Conservation (phyloP, 1,140 invertebrate species). For the Drosophila paulistorum region DNA sequence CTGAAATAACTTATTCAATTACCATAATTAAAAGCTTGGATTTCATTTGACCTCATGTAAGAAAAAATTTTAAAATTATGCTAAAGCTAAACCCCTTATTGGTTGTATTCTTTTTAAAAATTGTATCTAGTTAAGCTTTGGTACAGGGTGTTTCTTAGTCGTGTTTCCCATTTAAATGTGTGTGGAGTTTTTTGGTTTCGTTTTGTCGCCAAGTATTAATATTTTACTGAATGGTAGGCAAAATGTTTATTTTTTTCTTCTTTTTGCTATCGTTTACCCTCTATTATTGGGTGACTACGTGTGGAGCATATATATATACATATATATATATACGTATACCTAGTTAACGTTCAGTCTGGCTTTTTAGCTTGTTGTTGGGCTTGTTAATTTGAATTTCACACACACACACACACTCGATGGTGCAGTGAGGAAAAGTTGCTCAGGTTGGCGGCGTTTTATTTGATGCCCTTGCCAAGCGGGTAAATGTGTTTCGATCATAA, state of each 20-base stretch:
- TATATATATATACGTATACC: constrained; percentile 15
- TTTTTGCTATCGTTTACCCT: constrained; percentile 32
- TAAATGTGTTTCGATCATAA: not conserved
- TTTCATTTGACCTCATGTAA: too few species aligned
- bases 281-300: constrained; percentile 47
- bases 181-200: constrained; percentile 25
- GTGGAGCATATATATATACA: constrained; percentile 46
- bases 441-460: constrained; percentile 15
- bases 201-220: constrained; percentile 67
- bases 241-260: constrained; percentile 4
- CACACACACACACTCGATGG: not conserved
- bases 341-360: constrained; percentile 22
- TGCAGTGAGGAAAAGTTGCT: constrained; percentile 22
- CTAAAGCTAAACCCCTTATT: too few species aligned
- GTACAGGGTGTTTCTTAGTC: not conserved
- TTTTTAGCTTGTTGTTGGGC: constrained; percentile 45
- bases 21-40: too few species aligned
- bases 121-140: not conserved
- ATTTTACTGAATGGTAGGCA: constrained; percentile 70
- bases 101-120: too few species aligned
- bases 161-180: not conserved
- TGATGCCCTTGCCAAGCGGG: not conserved
- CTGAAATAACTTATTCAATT: too few species aligned
- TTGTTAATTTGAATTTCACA: constrained; percentile 78
- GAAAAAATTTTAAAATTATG: too few species aligned